Base-by-base conservation (phyloP, 2,888 invertebrate species). In the Cerastoderma edule region DNA sequence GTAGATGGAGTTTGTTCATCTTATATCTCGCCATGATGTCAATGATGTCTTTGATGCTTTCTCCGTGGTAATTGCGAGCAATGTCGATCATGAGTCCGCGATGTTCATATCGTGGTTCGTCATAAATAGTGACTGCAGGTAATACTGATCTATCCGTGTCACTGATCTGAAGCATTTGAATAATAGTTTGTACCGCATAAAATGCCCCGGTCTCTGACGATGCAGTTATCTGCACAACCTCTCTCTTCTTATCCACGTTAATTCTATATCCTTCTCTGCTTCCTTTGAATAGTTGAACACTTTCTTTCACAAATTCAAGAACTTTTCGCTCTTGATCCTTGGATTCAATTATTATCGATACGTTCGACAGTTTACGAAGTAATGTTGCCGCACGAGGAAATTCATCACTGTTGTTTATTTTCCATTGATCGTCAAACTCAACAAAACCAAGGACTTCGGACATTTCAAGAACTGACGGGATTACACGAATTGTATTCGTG, bases 21-120 rank as follows among this genome's bases (percentile, higher is more conserved):
- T 92, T 92, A 80, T 91, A 92, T 83, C 80, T 85, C 0, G 88
- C 85, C 91, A 92, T 91, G 1, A 85, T 75, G 46, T 91, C 88
- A 30, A 92, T 67, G 19, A 91, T 72, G 28, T 84, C 80, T 35
- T 85, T 48, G 24, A 89, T 73, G 22, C 72, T 78, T 32, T 84
- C 84, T 4, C 77, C 64, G 54, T 88, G 87, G 70, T 91, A 92
- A 75, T 91, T 90, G 54, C 89, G 71, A 0, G 80, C 83, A 6
- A 87, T 82, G 67, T 89, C 89, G 32, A 88, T 57, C 71, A 85
- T 83, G 64, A 87, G 75, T 0, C 89, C 88, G 3, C 89, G 65
- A 73, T 86, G 85, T 1, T 30, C 32, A 75, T 83, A 88, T 8
- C 90, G 76, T 22, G 87, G 87, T 6, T 67, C 50, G 72, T 87